Conservation (phyloP, 92 coral and sea anemone genomes). For the Ricordea florida region DNA sequence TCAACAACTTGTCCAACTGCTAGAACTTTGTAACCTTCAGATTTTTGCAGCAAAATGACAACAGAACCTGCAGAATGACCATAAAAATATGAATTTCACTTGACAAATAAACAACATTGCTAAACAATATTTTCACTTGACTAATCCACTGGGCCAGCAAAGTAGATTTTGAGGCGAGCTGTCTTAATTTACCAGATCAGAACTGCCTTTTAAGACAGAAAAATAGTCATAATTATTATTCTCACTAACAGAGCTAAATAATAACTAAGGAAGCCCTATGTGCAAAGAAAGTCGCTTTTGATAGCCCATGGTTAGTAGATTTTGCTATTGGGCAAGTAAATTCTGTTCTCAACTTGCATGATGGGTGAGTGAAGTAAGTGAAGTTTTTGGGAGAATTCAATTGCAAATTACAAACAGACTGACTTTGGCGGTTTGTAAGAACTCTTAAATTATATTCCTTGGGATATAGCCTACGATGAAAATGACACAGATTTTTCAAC, state of each 20-base stretch:
- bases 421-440: too few relatives aligned
- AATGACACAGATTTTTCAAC: slow-evolving; percentile 1
- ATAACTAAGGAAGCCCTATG: background rate
- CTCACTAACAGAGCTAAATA: slow-evolving; percentile 17
- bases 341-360: too few relatives aligned
- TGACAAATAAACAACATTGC: background rate
- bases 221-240: slow-evolving; percentile 2
- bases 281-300: background rate
- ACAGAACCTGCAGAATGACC: slow-evolving; percentile 26
- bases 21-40: slow-evolving; percentile 32
- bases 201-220: slow-evolving; percentile 2
- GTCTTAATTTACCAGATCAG: too few relatives aligned
- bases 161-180: background rate
- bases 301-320: too few relatives aligned
- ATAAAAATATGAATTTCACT: slow-evolving; percentile 15
- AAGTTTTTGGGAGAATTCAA: too few relatives aligned
- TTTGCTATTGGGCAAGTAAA: too few relatives aligned
- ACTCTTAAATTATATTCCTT: too few relatives aligned
- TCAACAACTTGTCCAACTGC: slow-evolving; percentile 42
- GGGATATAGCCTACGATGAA: too few relatives aligned
- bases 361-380: too few relatives aligned
- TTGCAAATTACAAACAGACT: too few relatives aligned
- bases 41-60: slow-evolving; percentile 8
- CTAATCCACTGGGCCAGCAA: background rate
- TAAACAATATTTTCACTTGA: background rate